Evolutionary conservation across 2,797 vertebrate genomes (phyloP).

Genomic region (Gila robusta): DNA sequence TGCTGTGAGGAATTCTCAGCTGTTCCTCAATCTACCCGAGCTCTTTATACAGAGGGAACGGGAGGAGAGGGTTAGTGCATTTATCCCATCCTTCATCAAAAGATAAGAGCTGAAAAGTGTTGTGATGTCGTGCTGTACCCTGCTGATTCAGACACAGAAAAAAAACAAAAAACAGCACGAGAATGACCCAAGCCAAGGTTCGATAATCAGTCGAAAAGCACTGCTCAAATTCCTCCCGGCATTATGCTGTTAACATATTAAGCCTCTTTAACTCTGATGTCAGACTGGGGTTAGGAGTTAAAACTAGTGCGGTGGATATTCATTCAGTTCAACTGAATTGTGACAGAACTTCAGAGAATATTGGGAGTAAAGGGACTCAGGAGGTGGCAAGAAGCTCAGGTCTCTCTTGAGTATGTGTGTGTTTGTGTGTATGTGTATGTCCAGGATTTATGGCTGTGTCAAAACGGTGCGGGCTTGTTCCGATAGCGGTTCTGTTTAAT

Average conservation of each 20-base stretch:
- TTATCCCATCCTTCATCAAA: constrained; percentile 37
- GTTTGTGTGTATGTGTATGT: constrained; percentile 57
- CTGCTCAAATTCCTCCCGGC: constrained; percentile 5
- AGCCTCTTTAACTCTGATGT: constrained; percentile 46
- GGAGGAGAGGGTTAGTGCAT: constrained; percentile 18
- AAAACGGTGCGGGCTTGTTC: constrained; percentile 64
- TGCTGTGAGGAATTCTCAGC: constrained; percentile 55
- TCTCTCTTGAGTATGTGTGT: constrained; percentile 64
- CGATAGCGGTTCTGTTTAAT: constrained; percentile 69
- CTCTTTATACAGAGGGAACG: constrained; percentile 32
- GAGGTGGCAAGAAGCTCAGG: constrained; percentile 61
- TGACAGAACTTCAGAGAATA: background rate
- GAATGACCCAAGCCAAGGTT: constrained; percentile 17
- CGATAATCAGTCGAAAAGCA: background rate
- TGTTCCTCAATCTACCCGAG: constrained; percentile 48
- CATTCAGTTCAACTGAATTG: background rate
- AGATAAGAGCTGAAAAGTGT: constrained; percentile 30
- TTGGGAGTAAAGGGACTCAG: constrained; percentile 23
- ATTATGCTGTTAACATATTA: constrained; percentile 34
- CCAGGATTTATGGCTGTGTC: constrained; percentile 72
- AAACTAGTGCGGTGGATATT: background rate
- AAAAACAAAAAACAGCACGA: background rate
- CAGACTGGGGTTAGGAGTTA: constrained; percentile 31
- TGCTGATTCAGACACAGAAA: background rate
- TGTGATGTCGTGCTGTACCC: constrained; percentile 19